Evolutionary conservation across 2,888 invertebrate genomes (phyloP), one percentile per base, ranked within the genome.

Genomic region (Gisinianus flammeolus): DNA sequence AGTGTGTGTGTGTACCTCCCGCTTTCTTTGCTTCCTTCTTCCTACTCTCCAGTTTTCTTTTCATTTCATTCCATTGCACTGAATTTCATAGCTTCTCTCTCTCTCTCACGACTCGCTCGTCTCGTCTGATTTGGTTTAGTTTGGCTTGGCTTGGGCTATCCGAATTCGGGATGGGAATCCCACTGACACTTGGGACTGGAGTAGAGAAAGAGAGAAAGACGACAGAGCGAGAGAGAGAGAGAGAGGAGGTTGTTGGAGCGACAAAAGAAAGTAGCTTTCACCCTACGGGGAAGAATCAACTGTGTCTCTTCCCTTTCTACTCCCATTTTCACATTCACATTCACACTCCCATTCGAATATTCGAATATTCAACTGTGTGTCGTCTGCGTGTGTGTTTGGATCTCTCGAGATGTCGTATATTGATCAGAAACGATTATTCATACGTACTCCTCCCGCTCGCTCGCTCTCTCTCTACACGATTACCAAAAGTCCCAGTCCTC

Each of bases 231-330:
- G n/a, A n/a, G n/a, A n/a, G n/a, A n/a, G n/a, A n/a, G n/a, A n/a
- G n/a, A 16, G 8, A 6, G 6, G 6, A 44, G 19, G 16, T 44
- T 44, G 19, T 44, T 44, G 44, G 44, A 44, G 58, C 58, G 1
- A n/a, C 6, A 58, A 58, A 58, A 58, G 58, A 58, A 58, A 58
- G 58, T 58, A 58, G 58, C 58, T 58, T 58, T n/a, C 24, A 58
- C 58, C 58, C 58, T 24, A 22, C 22, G 58, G 58, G 58, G 58
- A 58, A 58, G 58, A 44, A 44, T 6, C 44, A 44, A 44, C 44
- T 44, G 44, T 44, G 44, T 44, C 16, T 44, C 44, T 44, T n/a
- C 44, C 16, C 44, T 44, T 16, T 44, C 44, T 44, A 10, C 16
- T 44, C 16, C 16, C 16, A 10, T 44, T 44, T 16, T 44, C 16